These are phyloP conservation scores for Drosophila neocordata DNA, from an alignment of 1,140 invertebrate genomes.

Conservation along the genomic window DNA sequence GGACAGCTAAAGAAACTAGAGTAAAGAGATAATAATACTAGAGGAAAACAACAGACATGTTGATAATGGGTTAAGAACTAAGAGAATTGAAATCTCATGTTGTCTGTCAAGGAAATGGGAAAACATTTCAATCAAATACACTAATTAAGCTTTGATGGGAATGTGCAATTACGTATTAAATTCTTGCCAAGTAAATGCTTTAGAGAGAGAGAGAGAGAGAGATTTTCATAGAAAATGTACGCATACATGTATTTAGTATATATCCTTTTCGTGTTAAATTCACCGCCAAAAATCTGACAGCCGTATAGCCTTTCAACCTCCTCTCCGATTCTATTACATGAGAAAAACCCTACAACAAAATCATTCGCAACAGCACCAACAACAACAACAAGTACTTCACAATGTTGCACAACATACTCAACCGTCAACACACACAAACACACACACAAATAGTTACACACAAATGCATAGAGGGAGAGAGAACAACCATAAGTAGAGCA, in stretches of 20 bases:
- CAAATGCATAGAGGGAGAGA: background rate
- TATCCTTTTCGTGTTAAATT: constrained; percentile 16
- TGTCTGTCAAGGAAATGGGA: background rate
- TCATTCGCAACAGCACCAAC: constrained; percentile 24
- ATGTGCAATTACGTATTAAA: background rate
- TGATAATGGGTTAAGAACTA: constrained; percentile 34
- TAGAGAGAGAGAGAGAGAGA: background rate
- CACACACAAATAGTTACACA: constrained; percentile 10
- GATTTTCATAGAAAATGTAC: background rate
- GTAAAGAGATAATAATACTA: constrained; percentile 29
- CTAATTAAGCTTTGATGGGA: background rate
- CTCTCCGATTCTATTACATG: background rate
- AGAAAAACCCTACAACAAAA: constrained; percentile 26
- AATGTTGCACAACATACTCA: constrained; percentile 43
- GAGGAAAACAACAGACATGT: constrained; percentile 30
- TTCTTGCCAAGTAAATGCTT: background rate
- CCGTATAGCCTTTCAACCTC: background rate
- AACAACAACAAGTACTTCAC: constrained; percentile 38
- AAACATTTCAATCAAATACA: background rate
- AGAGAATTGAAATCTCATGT: background rate
- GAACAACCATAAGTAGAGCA: constrained; percentile 32
- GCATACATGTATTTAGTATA: background rate
- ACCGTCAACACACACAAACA: constrained; percentile 8
- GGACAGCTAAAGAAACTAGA: constrained; percentile 11
- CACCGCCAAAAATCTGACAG: background rate